phyloP scores from a whole-genome alignment of 2,797 vertebrate species.

The Podargus strigoides region DNA sequence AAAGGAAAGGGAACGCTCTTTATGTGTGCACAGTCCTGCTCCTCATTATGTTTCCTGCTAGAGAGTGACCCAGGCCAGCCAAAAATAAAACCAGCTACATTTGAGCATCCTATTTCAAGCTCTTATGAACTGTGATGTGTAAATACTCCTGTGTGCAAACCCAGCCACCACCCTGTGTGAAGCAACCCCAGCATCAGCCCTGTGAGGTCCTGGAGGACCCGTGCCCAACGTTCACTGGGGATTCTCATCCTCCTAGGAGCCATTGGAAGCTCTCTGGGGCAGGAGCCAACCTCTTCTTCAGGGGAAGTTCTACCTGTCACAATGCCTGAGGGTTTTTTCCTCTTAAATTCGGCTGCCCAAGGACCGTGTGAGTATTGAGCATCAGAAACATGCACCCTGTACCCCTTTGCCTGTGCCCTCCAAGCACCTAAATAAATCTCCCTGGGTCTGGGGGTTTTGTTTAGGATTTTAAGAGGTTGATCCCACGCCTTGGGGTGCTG shows the following conservation, averaged over 20 bases:
- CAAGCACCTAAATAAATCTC: not conserved
- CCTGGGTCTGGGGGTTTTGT: too few relatives aligned
- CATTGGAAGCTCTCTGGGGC: rapidly evolving
- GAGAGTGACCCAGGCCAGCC: not conserved
- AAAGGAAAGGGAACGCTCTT: not conserved
- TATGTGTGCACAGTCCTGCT: not conserved
- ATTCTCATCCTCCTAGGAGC: not conserved
- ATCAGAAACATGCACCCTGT: not conserved
- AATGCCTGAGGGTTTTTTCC: rapidly evolving
- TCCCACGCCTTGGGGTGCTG: not conserved
- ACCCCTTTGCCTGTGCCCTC: not conserved
- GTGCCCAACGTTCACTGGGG: rapidly evolving
- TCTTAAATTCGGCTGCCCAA: not conserved
- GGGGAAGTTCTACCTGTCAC: not conserved
- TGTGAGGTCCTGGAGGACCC: rapidly evolving
- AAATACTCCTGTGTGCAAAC: not conserved
- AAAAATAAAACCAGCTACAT: not conserved
- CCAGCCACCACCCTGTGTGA: rapidly evolving
- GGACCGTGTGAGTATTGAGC: not conserved
- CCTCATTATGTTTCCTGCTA: not conserved
- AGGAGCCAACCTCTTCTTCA: not conserved
- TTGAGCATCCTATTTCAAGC: not conserved
- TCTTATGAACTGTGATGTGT: not conserved
- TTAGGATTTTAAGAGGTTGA: not conserved
- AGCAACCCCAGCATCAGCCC: not conserved